Base-by-base conservation (phyloP, 2,113 vertebrate species). In the Lamprologus speciosus region DNA sequence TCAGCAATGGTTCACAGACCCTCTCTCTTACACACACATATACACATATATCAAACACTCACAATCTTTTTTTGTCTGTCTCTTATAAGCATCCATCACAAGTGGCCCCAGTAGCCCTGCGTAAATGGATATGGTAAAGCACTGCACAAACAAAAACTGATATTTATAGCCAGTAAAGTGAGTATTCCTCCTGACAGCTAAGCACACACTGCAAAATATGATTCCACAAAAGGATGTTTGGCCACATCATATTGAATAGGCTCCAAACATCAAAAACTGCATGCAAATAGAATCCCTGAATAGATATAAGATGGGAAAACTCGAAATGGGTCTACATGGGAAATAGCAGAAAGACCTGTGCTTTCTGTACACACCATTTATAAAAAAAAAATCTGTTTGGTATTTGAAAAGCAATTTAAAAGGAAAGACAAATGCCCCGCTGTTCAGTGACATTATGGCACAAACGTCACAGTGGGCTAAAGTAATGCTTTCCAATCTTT, bases 61-160 rank as follows among this genome's bases (percentile, higher is more conserved):
- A 23, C 35, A 68, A 40, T 40, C 47, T 82, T 47, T 75, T 53
- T 81, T 58, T 28, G 23, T 51, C 73, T 81, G 40, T 51, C 23
- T 82, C 70, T 57, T 73, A 42, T 55, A 75, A 82, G 51, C 85
- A 86, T 90, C 88, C 75, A 88, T 91, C 92, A 90, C 65, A 90
- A 93, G 87, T 87, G 83, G 87, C 84, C 93, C 90, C 84, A 21
- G 14, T 82, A 86, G 90, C 42, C 78, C 33, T n/a, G 28, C 31
- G 65, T 93, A 88, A 93, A 90, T 85, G 84, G 88, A 90, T 87
- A 91, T 86, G 55, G 70, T 82, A 73, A 93, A 89, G 80, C 31
- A 40, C 54, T 75, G 57, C 87, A 84, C 23, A 85, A 91, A 86
- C 57, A 85, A 31, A 87, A 81, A 81, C 80, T 63, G 31, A 84